Percentiles rank a stretch among this genome's conserved stretches.
phyloP scores from a whole-genome alignment of 2,797 vertebrate genomes.

The Hapalemur alaotrensis region DNA sequence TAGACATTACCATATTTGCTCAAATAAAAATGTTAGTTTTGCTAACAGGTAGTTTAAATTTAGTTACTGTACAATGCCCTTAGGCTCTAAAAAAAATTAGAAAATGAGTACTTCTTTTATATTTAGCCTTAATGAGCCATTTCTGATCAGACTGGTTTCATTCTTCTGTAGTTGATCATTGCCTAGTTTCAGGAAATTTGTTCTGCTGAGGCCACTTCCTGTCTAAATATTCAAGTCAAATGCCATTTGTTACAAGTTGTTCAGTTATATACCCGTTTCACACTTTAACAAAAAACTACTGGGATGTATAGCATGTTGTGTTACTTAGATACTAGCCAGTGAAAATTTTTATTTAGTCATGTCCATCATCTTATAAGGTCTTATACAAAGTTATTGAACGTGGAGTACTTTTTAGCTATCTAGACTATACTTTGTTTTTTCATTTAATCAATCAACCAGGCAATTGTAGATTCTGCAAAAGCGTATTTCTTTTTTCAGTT shows the following conservation, averaged over 20 bases:
- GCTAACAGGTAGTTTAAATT: background rate
- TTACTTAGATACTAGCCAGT: background rate
- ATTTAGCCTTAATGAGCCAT: background rate
- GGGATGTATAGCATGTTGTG: background rate
- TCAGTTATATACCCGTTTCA: background rate
- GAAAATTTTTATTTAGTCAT: background rate
- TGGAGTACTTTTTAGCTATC: conserved; percentile 68
- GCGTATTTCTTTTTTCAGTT: background rate
- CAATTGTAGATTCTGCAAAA: conserved; percentile 51
- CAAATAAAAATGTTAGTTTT: background rate
- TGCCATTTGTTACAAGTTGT: background rate
- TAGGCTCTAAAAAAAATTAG: background rate
- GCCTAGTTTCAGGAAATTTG: background rate
- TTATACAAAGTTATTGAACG: conserved; percentile 65
- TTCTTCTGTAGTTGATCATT: background rate
- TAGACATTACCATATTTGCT: background rate
- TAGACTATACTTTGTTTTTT: conserved; percentile 63
- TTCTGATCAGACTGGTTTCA: background rate
- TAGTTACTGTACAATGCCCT: background rate
- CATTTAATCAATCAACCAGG: conserved; percentile 50
- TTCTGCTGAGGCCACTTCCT: background rate
- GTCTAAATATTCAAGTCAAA: background rate
- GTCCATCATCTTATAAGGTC: background rate
- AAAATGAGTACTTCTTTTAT: background rate
- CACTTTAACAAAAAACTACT: background rate